phyloP scores from a whole-genome alignment of 2,113 vertebrate genomes.

The Ochotona curzoniae region DNA sequence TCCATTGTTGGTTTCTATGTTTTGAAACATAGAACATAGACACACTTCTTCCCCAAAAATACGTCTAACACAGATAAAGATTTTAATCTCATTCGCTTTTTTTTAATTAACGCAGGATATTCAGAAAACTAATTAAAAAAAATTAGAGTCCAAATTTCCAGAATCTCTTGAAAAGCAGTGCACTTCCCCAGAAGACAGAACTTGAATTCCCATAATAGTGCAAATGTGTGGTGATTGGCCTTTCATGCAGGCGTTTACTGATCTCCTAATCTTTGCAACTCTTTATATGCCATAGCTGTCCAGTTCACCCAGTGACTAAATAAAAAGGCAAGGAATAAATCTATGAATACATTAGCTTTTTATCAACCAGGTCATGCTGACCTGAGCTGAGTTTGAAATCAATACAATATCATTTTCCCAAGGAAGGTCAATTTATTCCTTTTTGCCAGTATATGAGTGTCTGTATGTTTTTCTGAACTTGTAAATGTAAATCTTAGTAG shows the following conservation, averaged over 20 bases:
- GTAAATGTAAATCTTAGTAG: neutral
- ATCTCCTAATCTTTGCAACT: neutral
- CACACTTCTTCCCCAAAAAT: too few species aligned
- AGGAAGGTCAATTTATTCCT: neutral
- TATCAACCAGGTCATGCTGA: neutral
- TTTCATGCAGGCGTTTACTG: neutral
- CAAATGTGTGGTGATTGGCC: too few species aligned
- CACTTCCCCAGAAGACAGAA: neutral
- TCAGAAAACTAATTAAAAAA: neutral
- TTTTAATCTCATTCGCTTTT: accelerated
- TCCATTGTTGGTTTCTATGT: neutral
- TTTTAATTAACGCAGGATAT: neutral
- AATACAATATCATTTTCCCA: neutral
- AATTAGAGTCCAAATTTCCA: neutral
- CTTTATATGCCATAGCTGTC: neutral
- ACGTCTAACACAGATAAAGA: neutral
- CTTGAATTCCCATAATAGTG: neutral
- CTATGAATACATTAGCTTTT: neutral
- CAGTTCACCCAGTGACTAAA: neutral
- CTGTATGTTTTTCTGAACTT: neutral
- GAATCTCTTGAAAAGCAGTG: neutral
- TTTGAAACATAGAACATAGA: too few species aligned
- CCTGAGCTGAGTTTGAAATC: neutral
- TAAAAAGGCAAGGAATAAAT: neutral
- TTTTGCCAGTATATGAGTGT: neutral